Base-by-base conservation (phyloP, 2,888 invertebrate species). In the Trilocha varians region DNA sequence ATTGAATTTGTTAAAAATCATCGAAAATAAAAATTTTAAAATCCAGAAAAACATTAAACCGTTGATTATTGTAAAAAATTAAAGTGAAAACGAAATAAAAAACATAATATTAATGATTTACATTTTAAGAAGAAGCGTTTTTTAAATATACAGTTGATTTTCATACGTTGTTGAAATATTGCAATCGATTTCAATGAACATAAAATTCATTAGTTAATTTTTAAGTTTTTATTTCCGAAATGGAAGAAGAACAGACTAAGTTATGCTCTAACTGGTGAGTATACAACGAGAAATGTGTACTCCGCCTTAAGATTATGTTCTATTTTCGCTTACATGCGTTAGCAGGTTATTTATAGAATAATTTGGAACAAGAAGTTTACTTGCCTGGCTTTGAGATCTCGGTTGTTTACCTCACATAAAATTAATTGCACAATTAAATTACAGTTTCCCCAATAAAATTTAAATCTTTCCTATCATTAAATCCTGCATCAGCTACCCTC, bases 261-360 rank as follows among this genome's bases (percentile, higher is more conserved):
- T 63, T 66, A 42, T 88, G 88, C 60, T 70, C 70, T 32, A 88
- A 88, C 67, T 88, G 87, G 87, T 88, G 55, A 85, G 87, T 72
- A 25, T 53, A 40, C 46, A 41, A 42, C 43, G 39, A 41, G 48
- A 50, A 50, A 44, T 55, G 51, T 52, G 49, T 55, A 53, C 72
- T 75, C 69, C 71, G 67, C 72, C 73, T 25, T 25, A 76, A 75
- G 70, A 73, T 68, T 66, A 51, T 63, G 62, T 66, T 66, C 76
- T 82, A 82, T 80, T 83, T 78, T 58, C 67, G 72, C 56, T 60
- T 57, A 59, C 68, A 59, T 71, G 70, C 69, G 76, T 71, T 77
- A 62, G 59, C 57, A 57, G 61, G 71, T 67, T 84, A 84, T 82
- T 80, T 80, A 73, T 78, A 82, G 83, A 73, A 53, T 57, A 25